Base-by-base conservation (phyloP, 1,140 invertebrate species). In the Nasonia giraulti region DNA sequence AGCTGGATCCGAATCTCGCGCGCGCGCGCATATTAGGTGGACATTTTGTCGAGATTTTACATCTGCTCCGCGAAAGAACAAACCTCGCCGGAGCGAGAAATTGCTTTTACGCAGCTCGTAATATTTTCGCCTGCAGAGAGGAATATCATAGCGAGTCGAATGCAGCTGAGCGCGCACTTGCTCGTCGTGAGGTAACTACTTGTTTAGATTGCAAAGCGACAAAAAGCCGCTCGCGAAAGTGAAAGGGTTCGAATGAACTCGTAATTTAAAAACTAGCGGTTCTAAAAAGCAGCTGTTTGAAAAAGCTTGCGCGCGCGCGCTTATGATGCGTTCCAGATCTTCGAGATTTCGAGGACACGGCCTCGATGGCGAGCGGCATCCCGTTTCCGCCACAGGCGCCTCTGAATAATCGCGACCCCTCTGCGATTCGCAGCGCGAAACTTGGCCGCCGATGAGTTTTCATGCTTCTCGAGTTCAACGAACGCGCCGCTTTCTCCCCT, bases 401-500 rank as follows among this genome's bases (percentile, higher is more conserved):
- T 27, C 27, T 27, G 27, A 27, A 27, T 27, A 27, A 27, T 27
- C 27, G 27, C 27, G 33, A 37, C 33, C 33, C 33, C 5, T 37
- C 4, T 37, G 33, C 33, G 33, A 37, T 37, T 6, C 33, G 27
- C 2, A 27, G 27, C 27, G 27, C 27, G 27, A 27, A 80, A 47
- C 33, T 37, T 27, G 27, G 27, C 27, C 12, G 23, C 33, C 40
- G 8, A 83, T 83, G 31, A 69, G 76, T 83, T 77, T 83, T 17
- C 73, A 77, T 77, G 68, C 27, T 83, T 83, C 47, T 31, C 66
- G 62, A 75, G 83, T 81, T 85, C 79, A 85, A 85, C 79, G 84
- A 85, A 81, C 84, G 79, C 66, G 14, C 44, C 80, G 33, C 84
- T 85, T 85, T 85, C 84, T 85, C 84, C 62, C 80, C 80, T 82